Percentiles rank a stretch among this genome's conserved stretches.
Evolutionary conservation across 1,140 invertebrate genomes (phyloP).

Genomic region (Hermatobates lingyangjiaoensis): DNA sequence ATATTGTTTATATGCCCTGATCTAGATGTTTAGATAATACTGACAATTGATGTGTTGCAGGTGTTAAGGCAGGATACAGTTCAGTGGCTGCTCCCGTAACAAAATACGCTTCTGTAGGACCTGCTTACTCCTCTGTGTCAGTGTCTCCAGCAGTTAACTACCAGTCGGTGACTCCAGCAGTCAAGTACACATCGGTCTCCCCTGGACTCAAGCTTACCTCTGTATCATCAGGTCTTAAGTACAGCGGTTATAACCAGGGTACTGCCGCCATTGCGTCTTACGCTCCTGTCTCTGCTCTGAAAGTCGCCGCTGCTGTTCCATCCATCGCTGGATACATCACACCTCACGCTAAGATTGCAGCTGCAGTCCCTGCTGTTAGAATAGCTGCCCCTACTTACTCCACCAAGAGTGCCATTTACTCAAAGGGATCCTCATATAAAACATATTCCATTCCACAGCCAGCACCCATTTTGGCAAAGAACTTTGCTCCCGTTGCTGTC

Average conservation of each 20-base stretch:
- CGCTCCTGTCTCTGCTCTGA: constrained; percentile 9
- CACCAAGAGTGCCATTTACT: background rate
- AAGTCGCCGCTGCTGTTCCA: constrained; percentile 9
- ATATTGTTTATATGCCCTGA: no score
- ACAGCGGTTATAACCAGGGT: no score
- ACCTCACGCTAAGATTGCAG: constrained; percentile 7
- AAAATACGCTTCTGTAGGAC: constrained; percentile 5
- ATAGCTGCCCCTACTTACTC: constrained; percentile 4
- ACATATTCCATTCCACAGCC: no score
- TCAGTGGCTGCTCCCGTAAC: no score
- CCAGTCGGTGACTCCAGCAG: background rate
- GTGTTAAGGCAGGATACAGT: no score
- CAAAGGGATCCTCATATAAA: no score
- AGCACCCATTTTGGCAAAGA: no score
- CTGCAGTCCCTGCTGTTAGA: constrained; percentile 11
- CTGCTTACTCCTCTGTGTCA: constrained; percentile 7
- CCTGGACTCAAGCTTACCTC: constrained; percentile 3
- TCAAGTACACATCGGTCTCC: constrained; percentile 5
- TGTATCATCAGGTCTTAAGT: background rate
- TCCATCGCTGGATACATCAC: constrained; percentile 8
- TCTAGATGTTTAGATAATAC: no score
- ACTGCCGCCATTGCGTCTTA: constrained; percentile 10
- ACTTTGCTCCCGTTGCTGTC: constrained; percentile 6
- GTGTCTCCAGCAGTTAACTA: background rate
- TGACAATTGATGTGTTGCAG: no score